A percentile compares a stretch with the other conserved stretches of the same genome.
Conservation (phyloP, 2,797 vertebrate genomes). For the Premnoplex brunnescens region DNA sequence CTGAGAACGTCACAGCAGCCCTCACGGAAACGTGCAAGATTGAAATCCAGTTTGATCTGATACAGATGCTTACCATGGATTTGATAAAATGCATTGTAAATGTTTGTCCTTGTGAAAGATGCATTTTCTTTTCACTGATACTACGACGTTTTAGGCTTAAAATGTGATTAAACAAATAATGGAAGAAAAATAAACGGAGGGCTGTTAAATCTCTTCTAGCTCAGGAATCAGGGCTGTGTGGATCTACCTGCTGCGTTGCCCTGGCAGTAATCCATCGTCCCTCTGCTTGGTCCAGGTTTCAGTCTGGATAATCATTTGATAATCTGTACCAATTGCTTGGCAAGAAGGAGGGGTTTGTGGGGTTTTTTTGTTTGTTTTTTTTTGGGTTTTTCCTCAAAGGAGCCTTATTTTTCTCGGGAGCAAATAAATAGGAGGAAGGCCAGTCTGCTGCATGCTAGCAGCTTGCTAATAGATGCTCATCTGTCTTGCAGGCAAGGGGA, state of each 20-base stretch:
- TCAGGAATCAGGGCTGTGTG: neutral
- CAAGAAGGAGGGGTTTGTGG: too few species aligned
- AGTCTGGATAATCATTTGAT: accelerated
- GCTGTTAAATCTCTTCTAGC: neutral
- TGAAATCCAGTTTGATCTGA: neutral
- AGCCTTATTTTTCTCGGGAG: neutral
- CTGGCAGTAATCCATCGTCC: accelerated
- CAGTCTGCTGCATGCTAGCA: neutral
- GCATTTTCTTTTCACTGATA: neutral
- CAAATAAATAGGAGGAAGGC: neutral
- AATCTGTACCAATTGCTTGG: too few species aligned
- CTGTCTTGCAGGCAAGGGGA: accelerated
- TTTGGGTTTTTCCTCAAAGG: neutral
- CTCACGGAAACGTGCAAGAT: accelerated
- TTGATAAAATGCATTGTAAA: neutral
- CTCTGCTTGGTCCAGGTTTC: too few species aligned
- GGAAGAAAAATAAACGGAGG: neutral
- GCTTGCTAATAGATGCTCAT: neutral
- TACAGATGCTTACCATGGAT: neutral
- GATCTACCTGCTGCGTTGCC: neutral
- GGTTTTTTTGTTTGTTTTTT: too few species aligned
- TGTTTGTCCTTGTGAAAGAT: neutral
- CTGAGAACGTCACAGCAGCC: accelerated
- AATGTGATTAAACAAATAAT: neutral
- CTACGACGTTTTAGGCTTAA: neutral